Evolutionary conservation across 2,888 invertebrate genomes (phyloP), one percentile per base, ranked within the genome.

Genomic region (Chrysolina haemoptera): DNA sequence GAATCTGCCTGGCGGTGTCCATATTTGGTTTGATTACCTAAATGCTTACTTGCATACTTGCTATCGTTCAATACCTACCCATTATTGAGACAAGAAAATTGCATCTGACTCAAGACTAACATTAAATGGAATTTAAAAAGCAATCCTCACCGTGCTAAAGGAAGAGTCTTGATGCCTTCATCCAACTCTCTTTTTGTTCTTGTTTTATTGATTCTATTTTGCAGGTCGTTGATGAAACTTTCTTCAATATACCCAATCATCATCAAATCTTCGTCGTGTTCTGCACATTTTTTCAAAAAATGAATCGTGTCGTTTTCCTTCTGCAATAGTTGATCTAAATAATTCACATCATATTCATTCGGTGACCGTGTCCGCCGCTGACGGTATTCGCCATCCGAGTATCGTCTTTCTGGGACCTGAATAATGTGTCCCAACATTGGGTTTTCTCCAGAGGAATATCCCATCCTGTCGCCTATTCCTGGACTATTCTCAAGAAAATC

Each of bases 171-270:
- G 14, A 4, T 18, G 16, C 14, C 40, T 16, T 68, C 22, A 35
- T 67, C 18, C 35, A 66, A 40, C n/a, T 68, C 59, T 43, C 68
- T 74, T 16, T 41, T 48, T 18, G 65, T 27, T 16, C 65, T 74
- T 11, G 62, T 59, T 70, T 71, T 66, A 14, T 76, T 75, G 16
- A 67, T 12, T 10, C 75, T 70, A 12, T 75, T 67, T 65, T 80
- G 73, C 6, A 82, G 16, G 27, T 80, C 79, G 14, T 73, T 72
- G 14, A 82, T 62, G 10, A 80, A 65, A 62, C 80, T 75, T 18
- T 81, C 78, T 11, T 78, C 78, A 41, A 82, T 78, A 16, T 76
- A 78, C 22, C 79, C 80, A 16, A 75, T 73, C 75, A 73, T 76
- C 70, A 67, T 75, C 67, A 70, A 59, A 35, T 75, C 76, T 48